Evolutionary conservation across 1,140 invertebrate genomes (phyloP).

Genomic region (Bombus pascuorum): DNA sequence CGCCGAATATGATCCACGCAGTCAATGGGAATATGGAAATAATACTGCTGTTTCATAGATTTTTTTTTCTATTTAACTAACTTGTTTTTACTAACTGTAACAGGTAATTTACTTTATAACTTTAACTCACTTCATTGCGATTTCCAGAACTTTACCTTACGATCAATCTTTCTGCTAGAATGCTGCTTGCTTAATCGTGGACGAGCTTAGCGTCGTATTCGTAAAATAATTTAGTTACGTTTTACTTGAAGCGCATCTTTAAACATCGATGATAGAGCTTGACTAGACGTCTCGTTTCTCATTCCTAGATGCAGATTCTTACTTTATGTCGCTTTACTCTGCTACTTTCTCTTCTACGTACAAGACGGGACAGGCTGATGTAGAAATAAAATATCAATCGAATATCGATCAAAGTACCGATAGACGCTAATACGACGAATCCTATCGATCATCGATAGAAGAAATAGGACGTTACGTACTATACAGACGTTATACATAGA

Average conservation of each 20-base stretch:
- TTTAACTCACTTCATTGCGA: background rate
- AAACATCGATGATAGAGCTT: slow-evolving; percentile 47
- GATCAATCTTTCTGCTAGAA: background rate
- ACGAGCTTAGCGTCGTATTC: slow-evolving; percentile 13
- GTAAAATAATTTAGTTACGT: slow-evolving; percentile 2
- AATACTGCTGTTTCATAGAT: slow-evolving; percentile 30
- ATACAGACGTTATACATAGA: background rate
- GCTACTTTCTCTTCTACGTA: background rate
- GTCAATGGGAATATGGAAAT: slow-evolving; percentile 8
- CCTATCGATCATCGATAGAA: background rate
- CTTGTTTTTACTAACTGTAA: background rate
- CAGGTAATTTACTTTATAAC: slow-evolving; percentile 3
- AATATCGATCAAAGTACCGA: background rate
- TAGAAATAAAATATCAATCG: background rate
- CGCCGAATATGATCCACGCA: too few relatives aligned
- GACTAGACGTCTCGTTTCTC: slow-evolving; percentile 42
- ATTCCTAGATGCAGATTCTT: background rate
- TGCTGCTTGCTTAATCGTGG: background rate
- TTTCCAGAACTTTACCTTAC: slow-evolving; percentile 4
- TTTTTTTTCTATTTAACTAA: background rate
- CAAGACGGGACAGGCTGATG: background rate
- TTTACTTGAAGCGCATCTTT: background rate
- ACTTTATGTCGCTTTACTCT: too few relatives aligned
- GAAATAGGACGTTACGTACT: background rate
- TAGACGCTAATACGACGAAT: background rate